A percentile compares a stretch with the other conserved stretches of the same genome.
Conservation (phyloP, 2,888 invertebrate genomes). For the Pristionchus entomophagus region DNA sequence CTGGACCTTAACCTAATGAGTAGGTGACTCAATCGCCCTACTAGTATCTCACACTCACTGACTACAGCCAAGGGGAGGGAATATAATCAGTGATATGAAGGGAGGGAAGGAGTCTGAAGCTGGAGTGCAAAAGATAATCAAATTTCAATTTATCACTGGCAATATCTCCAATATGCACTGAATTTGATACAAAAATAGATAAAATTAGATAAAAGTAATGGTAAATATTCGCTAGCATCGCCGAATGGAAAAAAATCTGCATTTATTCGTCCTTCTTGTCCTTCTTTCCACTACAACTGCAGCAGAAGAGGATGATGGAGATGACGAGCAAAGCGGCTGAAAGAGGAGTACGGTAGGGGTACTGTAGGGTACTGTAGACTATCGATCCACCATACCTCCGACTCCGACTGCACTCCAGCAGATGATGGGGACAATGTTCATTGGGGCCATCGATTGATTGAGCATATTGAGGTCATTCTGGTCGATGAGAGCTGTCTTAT, state of each 20-base stretch:
- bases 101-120: no score
- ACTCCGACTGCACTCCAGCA: slow-evolving; percentile 63
- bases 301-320: slow-evolving; percentile 28
- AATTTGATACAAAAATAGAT: background rate
- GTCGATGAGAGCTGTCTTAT: slow-evolving; percentile 65
- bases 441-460: slow-evolving; percentile 54
- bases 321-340: slow-evolving; percentile 21
- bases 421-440: slow-evolving; percentile 57
- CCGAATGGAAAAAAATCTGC: background rate
- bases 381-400: slow-evolving; percentile 52
- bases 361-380: background rate
- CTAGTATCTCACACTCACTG: no score
- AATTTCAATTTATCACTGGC: background rate
- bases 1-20: no score
- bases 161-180: background rate
- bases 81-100: no score
- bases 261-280: slow-evolving; percentile 40
- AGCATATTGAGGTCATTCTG: slow-evolving; percentile 45
- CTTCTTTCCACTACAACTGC: slow-evolving; percentile 29
- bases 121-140: no score
- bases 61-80: no score
- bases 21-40: no score
- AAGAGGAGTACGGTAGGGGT: background rate
- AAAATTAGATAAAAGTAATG: background rate
- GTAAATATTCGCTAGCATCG: background rate